Base-by-base conservation (phyloP, 2,888 invertebrate species). In the Rhogogaster chlorosoma region DNA sequence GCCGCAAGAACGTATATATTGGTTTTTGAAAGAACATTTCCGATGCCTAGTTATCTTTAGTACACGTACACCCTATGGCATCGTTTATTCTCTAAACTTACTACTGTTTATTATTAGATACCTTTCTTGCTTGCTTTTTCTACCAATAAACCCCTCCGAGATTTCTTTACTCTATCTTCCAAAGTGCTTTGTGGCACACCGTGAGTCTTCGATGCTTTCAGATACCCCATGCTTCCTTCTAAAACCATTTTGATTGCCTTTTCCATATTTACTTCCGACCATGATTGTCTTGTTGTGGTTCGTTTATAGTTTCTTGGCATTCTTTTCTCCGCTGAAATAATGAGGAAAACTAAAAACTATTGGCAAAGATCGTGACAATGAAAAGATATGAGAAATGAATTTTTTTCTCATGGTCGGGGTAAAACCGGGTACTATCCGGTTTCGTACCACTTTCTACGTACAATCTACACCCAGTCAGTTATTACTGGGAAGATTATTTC, bases 141-240 rank as follows among this genome's bases (percentile, higher is more conserved):
- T 29, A 67, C 67, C 18, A 67, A 32, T 73, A 73, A 45, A 36
- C 42, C 73, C 42, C 67, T 45, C 36, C 84, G 85, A 49, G 75
- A 77, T 85, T 84, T 83, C 26, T 85, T 84, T 15, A 86, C 87
- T 75, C 83, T 84, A 29, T 85, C 42, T 77, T 88, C 85, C 49
- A 88, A 80, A 26, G 88, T 88, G 57, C 85, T 86, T 75, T 86
- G 86, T 42, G 87, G 86, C 53, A 88, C 86, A 73, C 29, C 38
- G 77, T 84, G 87, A 67, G 36, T 32, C 45, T 32, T 57, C 29
- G 86, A 78, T 45, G 86, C 87, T 80, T 84, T 83, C 67, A 71
- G 29, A 71, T 86, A 87, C 15, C 88, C 87, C 84, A 83, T 86
- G 80, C 29, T 85, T 32, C 85, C 86, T 22, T 78, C 78, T 61